phyloP scores from a whole-genome alignment of 2,797 vertebrate species.

The Pagetopsis macropterus region DNA sequence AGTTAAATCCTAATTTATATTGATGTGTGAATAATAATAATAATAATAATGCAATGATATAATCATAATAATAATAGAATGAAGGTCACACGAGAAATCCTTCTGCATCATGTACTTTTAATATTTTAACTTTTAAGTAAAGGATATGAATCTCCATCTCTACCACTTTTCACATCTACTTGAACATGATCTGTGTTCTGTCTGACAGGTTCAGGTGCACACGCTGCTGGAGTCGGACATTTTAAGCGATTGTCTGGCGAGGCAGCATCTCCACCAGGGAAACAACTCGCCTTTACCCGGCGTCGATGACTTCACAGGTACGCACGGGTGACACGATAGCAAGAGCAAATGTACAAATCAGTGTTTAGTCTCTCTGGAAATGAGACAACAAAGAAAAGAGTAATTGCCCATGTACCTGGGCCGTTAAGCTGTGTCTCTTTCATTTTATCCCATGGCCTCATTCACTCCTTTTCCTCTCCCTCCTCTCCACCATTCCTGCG shows the following conservation, averaged over 20 bases:
- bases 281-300: constrained; percentile 56
- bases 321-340: constrained; percentile 44
- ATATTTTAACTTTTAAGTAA: too few relatives aligned
- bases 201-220: constrained; percentile 63
- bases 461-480: constrained; percentile 68
- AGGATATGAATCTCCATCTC: too few relatives aligned
- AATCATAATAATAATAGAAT: too few relatives aligned
- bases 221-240: constrained; percentile 66
- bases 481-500: constrained; percentile 62
- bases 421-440: constrained; percentile 63
- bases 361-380: constrained; percentile 39
- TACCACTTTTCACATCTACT: background rate
- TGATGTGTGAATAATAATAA: too few relatives aligned
- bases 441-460: constrained; percentile 71
- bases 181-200: constrained; percentile 34
- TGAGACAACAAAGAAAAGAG: constrained; percentile 42
- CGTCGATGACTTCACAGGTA: constrained; percentile 75
- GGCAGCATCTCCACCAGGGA: constrained; percentile 74
- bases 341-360: constrained; percentile 11
- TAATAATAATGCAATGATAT: too few relatives aligned
- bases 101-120: too few relatives aligned
- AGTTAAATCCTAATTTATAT: too few relatives aligned
- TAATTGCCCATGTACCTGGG: constrained; percentile 65
- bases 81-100: too few relatives aligned
- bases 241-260: constrained; percentile 72